Evolutionary conservation across 2,797 vertebrate species (phyloP), one percentile per base, ranked within the genome.

Genomic region (Podargus strigoides): DNA sequence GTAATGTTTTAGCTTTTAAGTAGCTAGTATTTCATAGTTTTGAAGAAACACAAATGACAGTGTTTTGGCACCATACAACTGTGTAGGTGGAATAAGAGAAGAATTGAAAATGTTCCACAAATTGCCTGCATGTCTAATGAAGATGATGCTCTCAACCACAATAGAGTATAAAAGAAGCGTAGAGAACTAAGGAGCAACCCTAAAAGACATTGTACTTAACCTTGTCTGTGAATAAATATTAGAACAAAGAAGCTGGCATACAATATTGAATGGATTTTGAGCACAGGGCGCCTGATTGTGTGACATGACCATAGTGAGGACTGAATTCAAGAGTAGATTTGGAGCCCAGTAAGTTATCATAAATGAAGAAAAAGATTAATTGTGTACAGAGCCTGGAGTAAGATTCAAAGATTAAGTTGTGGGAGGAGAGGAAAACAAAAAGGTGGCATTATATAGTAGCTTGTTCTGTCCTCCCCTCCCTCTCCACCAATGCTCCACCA

Each of bases 81-180:
- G 66, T n/a, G 87, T 94, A 82, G 93, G 87, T 47, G 74, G 87
- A 94, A 52, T 90, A 84, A 84, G 82, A 87, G 80, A 76, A 89
- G 90, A 94, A 91, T 12, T 44, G 85, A 91, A 83, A 78, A 76
- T 49, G 28, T 55, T 84, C 91, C 73, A 63, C 94, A 93, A n/a
- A 94, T 94, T 90, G 77, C 67, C 30, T 91, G 95, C 76, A 81
- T 93, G 90, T 95, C 94, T 96, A 90, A 96, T 86, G 77, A 84
- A 79, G 80, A 64, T 52, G 95, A 94, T 91, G 90, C 63, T 78
- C 93, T 84, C 55, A 90, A 69, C 93, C 94, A 95, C 96, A 96
- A 76, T 0, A 96, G 91, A 96, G 91, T 76, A 37, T 44, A 42
- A 80, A 64, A 88, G 86, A 30, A 53, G 34, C 1, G 0, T 44